Conservation (phyloP, 53 echinoderm and acorn worm genomes). For the Henricia sp. region DNA sequence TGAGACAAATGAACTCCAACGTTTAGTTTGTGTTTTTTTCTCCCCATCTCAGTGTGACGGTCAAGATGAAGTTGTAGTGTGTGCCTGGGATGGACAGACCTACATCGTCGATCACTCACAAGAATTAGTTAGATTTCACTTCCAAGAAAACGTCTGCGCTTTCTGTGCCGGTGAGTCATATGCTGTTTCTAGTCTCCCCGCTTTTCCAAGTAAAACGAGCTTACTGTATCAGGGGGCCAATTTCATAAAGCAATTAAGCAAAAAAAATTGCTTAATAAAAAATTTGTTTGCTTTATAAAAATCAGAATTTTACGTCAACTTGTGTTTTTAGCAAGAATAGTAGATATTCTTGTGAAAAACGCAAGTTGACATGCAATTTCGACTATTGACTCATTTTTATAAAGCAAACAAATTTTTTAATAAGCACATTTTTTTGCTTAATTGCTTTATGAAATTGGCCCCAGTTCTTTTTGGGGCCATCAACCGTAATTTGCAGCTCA, state of each 20-base stretch:
- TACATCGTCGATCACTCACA: slow-evolving; percentile 93
- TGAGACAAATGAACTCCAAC: no score
- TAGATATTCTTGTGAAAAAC: background rate
- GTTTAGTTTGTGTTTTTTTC: no score
- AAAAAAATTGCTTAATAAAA: background rate
- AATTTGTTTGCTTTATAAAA: background rate
- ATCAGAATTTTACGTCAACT: background rate
- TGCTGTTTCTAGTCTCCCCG: background rate
- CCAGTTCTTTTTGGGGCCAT: no score
- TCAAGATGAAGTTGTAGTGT: slow-evolving; percentile 84
- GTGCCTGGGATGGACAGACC: slow-evolving; percentile 96
- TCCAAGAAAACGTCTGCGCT: slow-evolving; percentile 90
- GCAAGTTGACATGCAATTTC: background rate
- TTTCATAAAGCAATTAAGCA: no score
- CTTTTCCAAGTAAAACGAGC: background rate
- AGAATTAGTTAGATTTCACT: slow-evolving; percentile 86
- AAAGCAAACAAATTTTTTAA: no score
- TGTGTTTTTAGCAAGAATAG: background rate
- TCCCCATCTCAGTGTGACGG: slow-evolving; percentile 95
- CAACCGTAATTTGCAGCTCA: no score
- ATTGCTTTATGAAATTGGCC: no score
- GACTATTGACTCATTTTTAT: no score
- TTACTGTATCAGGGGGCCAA: no score
- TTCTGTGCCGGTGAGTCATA: slow-evolving; percentile 87
- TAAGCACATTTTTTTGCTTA: no score